phyloP scores from a whole-genome alignment of 2,113 vertebrate genomes.

The Elgaria multicarinata region DNA sequence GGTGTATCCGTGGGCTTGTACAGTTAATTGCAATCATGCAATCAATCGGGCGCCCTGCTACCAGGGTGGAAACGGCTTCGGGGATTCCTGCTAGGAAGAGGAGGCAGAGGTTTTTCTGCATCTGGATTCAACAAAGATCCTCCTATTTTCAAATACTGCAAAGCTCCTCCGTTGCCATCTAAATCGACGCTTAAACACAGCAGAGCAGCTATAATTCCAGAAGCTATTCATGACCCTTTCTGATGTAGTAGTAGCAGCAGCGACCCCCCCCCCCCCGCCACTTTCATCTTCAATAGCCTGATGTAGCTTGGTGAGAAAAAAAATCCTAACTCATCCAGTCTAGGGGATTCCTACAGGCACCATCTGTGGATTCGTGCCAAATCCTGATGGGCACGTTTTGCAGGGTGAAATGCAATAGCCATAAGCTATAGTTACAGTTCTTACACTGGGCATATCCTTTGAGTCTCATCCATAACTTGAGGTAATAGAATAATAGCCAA shows the following conservation, averaged over 20 bases:
- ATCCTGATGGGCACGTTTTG: not conserved
- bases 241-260: not conserved
- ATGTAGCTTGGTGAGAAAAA: not conserved
- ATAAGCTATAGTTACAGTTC: no score
- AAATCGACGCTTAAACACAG: not conserved
- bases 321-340: not conserved
- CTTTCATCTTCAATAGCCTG: not conserved
- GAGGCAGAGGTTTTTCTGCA: no score
- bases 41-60: not conserved
- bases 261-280: no score
- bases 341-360: not conserved
- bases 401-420: not conserved
- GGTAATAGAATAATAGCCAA: not conserved
- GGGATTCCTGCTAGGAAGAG: not conserved
- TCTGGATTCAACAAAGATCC: not conserved
- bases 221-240: not conserved
- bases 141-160: not conserved
- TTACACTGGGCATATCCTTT: not conserved
- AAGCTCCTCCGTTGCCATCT: not conserved
- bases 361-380: not conserved
- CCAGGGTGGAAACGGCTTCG: not conserved
- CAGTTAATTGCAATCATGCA: not conserved
- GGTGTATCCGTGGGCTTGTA: not conserved
- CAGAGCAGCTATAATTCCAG: not conserved
- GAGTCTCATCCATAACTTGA: not conserved